Evolutionary conservation across 2,113 vertebrate species (phyloP).

Genomic region (Lagenorhynchus albirostris): DNA sequence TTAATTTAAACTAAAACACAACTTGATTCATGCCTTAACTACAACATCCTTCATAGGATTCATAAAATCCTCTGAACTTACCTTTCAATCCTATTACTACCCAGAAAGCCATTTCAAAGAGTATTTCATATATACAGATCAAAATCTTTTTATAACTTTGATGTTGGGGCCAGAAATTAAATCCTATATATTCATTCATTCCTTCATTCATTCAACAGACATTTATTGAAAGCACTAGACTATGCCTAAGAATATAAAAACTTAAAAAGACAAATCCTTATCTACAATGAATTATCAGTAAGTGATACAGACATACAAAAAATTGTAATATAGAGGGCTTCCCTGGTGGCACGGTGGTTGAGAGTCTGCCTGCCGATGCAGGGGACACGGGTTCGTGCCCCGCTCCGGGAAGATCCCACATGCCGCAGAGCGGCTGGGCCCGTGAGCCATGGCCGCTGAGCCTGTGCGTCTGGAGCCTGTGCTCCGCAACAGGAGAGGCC

Average conservation of each 20-base stretch:
- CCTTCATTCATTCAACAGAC: not conserved
- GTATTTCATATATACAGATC: not conserved
- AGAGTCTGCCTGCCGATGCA: no score
- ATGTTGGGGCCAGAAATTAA: not conserved
- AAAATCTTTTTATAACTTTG: slow-evolving; percentile 4
- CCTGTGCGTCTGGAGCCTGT: no score
- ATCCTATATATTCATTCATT: not conserved
- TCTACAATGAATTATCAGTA: not conserved
- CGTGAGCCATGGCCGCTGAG: no score
- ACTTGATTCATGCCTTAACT: not conserved
- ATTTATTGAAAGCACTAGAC: not conserved
- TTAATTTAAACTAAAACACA: slow-evolving; percentile 48
- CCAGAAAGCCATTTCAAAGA: slow-evolving; percentile 34
- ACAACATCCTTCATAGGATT: not conserved
- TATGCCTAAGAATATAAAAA: not conserved
- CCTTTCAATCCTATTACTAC: not conserved
- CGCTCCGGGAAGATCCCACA: no score
- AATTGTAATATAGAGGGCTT: not conserved
- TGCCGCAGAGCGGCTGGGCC: no score
- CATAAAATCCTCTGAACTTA: not conserved
- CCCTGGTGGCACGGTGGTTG: no score
- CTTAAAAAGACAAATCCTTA: slow-evolving; percentile 32
- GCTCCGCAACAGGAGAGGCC: no score
- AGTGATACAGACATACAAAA: not conserved
- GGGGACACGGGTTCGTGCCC: no score